phyloP scores from a whole-genome alignment of 2,113 vertebrate genomes.

The Acanthochromis polyacanthus region DNA sequence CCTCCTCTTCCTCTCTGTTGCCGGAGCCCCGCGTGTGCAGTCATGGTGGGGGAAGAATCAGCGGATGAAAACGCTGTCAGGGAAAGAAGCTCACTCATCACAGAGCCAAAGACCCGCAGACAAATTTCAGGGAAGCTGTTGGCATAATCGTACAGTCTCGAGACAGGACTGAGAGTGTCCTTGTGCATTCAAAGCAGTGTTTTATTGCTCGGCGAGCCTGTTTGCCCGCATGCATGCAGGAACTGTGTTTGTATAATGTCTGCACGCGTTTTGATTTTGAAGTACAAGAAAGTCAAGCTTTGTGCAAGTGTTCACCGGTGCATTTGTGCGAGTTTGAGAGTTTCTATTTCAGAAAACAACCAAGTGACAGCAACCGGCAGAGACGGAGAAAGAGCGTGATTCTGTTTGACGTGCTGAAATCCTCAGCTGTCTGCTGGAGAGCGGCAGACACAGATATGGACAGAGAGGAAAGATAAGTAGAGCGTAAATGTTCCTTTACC shows the following conservation, averaged over 20 bases:
- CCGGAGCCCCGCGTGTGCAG: slow-evolving; percentile 29
- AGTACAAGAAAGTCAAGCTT: neutral
- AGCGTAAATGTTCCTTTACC: slow-evolving; percentile 67
- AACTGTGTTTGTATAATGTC: slow-evolving; percentile 25
- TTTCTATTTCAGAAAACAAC: slow-evolving; percentile 43
- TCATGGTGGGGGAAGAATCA: slow-evolving; percentile 20
- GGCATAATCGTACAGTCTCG: slow-evolving; percentile 19
- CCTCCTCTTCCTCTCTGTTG: slow-evolving; percentile 1
- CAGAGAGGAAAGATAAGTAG: slow-evolving; percentile 60
- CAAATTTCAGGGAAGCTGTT: slow-evolving; percentile 51
- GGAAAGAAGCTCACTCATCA: slow-evolving; percentile 37
- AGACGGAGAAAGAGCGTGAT: slow-evolving; percentile 24
- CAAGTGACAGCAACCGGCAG: slow-evolving; percentile 42
- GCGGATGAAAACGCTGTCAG: slow-evolving; percentile 33
- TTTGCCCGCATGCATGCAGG: slow-evolving; percentile 21
- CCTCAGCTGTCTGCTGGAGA: slow-evolving; percentile 51
- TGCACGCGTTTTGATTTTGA: slow-evolving; percentile 23
- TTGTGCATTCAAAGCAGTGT: slow-evolving; percentile 3
- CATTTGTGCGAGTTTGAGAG: slow-evolving; percentile 6
- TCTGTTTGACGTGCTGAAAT: slow-evolving; percentile 54
- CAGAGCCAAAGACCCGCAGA: slow-evolving; percentile 33
- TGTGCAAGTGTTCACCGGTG: slow-evolving; percentile 16
- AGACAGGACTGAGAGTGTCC: slow-evolving; percentile 11
- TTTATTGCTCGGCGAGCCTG: slow-evolving; percentile 21
- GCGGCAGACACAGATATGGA: slow-evolving; percentile 58